A percentile compares a stretch with the other conserved stretches of the same genome.
These are phyloP conservation scores for Ferrisia virgata DNA, from an alignment of 2,888 invertebrate species.

Conservation along the genomic window DNA sequence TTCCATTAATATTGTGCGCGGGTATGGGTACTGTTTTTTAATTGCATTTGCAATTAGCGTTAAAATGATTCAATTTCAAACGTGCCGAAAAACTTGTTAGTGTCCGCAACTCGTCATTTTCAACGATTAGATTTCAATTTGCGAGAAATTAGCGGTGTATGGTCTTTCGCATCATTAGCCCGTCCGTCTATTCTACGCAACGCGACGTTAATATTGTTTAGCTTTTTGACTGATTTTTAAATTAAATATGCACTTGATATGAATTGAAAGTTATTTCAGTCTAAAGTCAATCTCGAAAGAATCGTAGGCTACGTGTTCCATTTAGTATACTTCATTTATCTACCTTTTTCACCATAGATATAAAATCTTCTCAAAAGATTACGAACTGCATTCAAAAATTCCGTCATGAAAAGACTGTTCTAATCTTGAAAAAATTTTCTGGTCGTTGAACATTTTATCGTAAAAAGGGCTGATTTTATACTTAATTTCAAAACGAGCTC, in stretches of 20 bases:
- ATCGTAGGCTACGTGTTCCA: too few relatives aligned
- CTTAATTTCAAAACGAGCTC: too few relatives aligned
- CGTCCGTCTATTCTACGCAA: too few relatives aligned
- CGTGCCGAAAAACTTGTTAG: conserved; percentile 1
- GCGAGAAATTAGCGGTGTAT: not conserved
- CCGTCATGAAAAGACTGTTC: too few relatives aligned
- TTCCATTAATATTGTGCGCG: not conserved
- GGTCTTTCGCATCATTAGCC: not conserved
- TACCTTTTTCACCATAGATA: too few relatives aligned
- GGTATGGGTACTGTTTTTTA: not conserved
- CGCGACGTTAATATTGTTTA: not conserved
- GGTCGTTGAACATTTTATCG: too few relatives aligned
- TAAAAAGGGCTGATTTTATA: too few relatives aligned
- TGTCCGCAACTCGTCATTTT: not conserved
- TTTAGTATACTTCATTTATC: too few relatives aligned
- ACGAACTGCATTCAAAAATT: too few relatives aligned
- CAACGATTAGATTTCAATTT: not conserved
- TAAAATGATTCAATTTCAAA: not conserved
- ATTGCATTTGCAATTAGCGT: not conserved
- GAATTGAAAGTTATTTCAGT: not conserved
- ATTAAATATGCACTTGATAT: not conserved
- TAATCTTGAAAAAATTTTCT: too few relatives aligned
- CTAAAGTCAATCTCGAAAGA: too few relatives aligned
- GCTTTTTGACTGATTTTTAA: not conserved
- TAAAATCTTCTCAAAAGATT: too few relatives aligned